phyloP scores from a whole-genome alignment of 2,113 vertebrate genomes.

The Cavia porcellus region DNA sequence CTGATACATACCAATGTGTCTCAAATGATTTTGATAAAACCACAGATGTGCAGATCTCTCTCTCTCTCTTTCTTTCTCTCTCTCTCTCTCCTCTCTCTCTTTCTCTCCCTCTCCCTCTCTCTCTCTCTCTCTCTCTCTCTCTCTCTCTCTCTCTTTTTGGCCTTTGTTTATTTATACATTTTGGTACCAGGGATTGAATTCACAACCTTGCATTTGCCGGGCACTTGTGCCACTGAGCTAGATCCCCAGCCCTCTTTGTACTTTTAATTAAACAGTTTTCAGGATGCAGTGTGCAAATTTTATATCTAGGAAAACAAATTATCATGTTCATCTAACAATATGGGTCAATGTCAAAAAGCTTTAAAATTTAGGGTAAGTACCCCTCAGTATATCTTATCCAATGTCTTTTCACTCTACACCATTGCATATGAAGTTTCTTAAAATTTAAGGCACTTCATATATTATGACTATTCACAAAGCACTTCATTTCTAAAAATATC shows the following conservation, averaged over 20 bases:
- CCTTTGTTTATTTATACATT: too few species aligned
- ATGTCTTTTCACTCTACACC: neutral
- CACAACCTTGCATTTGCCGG: too few species aligned
- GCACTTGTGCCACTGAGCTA: too few species aligned
- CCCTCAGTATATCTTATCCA: neutral
- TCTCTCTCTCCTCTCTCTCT: too few species aligned
- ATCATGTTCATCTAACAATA: conserved; percentile 18
- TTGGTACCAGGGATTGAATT: too few species aligned
- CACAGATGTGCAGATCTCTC: too few species aligned
- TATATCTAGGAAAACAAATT: conserved; percentile 15
- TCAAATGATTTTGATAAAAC: neutral
- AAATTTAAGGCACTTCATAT: neutral
- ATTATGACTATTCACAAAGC: neutral
- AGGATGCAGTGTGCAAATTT: neutral
- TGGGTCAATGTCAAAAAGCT: conserved; percentile 5
- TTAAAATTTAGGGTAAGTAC: conserved; percentile 25
- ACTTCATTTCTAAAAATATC: conserved; percentile 18
- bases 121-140: too few species aligned
- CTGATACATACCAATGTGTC: neutral
- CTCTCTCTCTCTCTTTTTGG: too few species aligned
- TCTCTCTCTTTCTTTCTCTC: too few species aligned
- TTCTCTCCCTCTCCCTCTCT: too few species aligned
- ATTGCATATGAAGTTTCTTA: neutral
- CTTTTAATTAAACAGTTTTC: conserved; percentile 21
- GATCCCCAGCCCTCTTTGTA: neutral